Percentiles rank a stretch among this genome's conserved stretches.
These are phyloP conservation scores for Benthosema pterotum DNA, from an alignment of 2,797 vertebrate species.

Conservation along the genomic window DNA sequence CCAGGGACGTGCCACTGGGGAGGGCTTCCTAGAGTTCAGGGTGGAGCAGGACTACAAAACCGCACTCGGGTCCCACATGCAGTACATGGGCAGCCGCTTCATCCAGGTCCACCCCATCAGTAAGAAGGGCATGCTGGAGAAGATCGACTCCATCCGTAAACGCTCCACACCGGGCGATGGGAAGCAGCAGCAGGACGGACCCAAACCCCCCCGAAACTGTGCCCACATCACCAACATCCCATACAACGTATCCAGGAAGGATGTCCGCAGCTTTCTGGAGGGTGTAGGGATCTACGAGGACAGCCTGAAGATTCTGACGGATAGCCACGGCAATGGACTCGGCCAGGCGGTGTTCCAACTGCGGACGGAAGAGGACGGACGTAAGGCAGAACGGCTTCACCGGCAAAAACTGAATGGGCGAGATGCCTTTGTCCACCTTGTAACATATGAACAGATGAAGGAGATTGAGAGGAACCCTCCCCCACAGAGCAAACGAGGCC, in stretches of 20 bases:
- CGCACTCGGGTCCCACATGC: slow-evolving; percentile 95
- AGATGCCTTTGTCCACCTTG: slow-evolving; percentile 93
- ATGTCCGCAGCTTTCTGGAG: slow-evolving; percentile 93
- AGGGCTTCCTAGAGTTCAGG: slow-evolving; percentile 97
- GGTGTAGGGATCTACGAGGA: slow-evolving; percentile 93
- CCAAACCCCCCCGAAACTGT: slow-evolving; percentile 84
- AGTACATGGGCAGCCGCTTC: slow-evolving; percentile 97
- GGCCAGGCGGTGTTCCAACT: slow-evolving; percentile 96
- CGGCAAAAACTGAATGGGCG: slow-evolving; percentile 97
- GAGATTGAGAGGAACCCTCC: slow-evolving; percentile 95
- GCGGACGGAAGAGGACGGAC: slow-evolving; percentile 94
- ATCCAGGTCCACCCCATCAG: slow-evolving; percentile 97
- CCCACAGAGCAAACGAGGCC: slow-evolving; percentile 91
- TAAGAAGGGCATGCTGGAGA: slow-evolving; percentile 96
- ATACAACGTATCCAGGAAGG: slow-evolving; percentile 95
- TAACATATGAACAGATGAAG: slow-evolving; percentile 94
- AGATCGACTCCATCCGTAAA: slow-evolving; percentile 93
- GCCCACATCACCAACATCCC: slow-evolving; percentile 97
- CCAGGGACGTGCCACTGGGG: slow-evolving; percentile 95
- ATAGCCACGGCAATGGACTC: slow-evolving; percentile 92
- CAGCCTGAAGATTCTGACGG: slow-evolving; percentile 91
- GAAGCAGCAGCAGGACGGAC: slow-evolving; percentile 83
- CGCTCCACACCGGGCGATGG: slow-evolving; percentile 87
- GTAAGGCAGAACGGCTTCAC: slow-evolving; percentile 93
- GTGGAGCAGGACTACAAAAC: slow-evolving; percentile 92